A percentile compares a stretch with the other conserved stretches of the same genome.
phyloP scores from a whole-genome alignment of 1,140 invertebrate genomes.

The Cotesia vestalis region DNA sequence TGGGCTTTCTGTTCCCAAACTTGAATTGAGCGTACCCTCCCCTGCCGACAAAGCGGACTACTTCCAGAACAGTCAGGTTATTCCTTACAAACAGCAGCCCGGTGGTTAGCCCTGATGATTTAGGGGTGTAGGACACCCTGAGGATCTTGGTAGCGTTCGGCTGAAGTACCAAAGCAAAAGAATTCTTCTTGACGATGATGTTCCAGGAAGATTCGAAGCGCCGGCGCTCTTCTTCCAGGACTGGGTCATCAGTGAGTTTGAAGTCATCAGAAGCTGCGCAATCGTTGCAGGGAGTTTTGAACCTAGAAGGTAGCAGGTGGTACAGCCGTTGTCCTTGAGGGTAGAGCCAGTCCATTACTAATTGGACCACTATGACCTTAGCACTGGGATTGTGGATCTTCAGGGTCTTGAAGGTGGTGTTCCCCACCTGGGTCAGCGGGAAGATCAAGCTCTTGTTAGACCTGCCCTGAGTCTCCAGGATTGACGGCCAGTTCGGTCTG shows the following conservation, averaged over 20 bases:
- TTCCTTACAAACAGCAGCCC: constrained; percentile 73
- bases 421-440: constrained; percentile 84
- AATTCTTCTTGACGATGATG: constrained; percentile 46
- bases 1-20: constrained; percentile 89
- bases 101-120: constrained; percentile 51
- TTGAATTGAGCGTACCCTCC: constrained; percentile 88
- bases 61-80: constrained; percentile 93
- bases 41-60: constrained; percentile 80
- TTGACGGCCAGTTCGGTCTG: constrained; percentile 78
- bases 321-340: constrained; percentile 65
- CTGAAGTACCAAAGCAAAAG: constrained; percentile 59
- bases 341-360: constrained; percentile 71
- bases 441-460: constrained; percentile 71
- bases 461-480: constrained; percentile 56
- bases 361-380: constrained; percentile 70
- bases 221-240: constrained; percentile 44
- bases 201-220: constrained; percentile 52
- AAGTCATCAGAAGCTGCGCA: constrained; percentile 54
- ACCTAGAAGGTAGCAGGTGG: constrained; percentile 65
- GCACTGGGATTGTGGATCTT: constrained; percentile 72
- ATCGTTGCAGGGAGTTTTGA: constrained; percentile 56
- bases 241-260: constrained; percentile 52
- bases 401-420: constrained; percentile 73
- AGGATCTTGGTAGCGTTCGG: constrained; percentile 62
- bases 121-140: constrained; percentile 59